Conservation (phyloP, 1,140 invertebrate species). For the Micrasema minimum region DNA sequence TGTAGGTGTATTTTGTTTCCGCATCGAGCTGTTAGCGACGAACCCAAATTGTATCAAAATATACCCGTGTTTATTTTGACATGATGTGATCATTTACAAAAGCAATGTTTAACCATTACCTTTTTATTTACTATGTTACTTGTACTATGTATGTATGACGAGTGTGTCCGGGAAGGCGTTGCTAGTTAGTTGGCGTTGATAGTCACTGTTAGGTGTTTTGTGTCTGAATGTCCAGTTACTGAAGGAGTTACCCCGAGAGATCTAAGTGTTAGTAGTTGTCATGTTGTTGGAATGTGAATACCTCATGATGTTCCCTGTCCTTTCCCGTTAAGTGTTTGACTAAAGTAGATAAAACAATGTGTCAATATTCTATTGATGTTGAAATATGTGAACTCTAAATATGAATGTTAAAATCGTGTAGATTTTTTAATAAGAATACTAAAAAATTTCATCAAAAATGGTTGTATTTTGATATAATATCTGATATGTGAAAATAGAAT, state of each 20-base stretch:
- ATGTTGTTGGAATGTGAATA: constrained; percentile 9
- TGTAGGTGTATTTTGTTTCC: not conserved
- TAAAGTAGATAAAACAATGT: constrained; percentile 33
- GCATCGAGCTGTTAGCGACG: not conserved
- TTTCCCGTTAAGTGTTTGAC: constrained; percentile 18
- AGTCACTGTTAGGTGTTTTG: constrained; percentile 27
- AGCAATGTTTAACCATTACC: constrained; percentile 38
- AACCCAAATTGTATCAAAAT: not conserved
- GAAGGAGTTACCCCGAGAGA: constrained; percentile 17
- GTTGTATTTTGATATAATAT: constrained; percentile 18
- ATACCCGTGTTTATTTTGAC: not conserved
- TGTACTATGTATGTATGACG: not conserved
- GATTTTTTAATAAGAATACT: constrained; percentile 28
- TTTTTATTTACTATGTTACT: constrained; percentile 23
- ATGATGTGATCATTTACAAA: constrained; percentile 30
- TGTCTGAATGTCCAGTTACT: constrained; percentile 22
- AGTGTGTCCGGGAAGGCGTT: not conserved
- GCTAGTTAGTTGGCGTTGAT: not conserved
- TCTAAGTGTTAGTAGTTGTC: constrained; percentile 17
- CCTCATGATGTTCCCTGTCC: constrained; percentile 19
- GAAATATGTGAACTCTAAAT: constrained; percentile 34
- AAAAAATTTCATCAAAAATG: constrained; percentile 24
- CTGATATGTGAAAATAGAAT: constrained; percentile 14
- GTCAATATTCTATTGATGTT: constrained; percentile 32
- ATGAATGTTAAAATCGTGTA: constrained; percentile 30